Percentiles rank a stretch among this genome's conserved stretches.
phyloP scores from a whole-genome alignment of 2,888 invertebrate genomes.

The Cataglyphis rosenhaueri region DNA sequence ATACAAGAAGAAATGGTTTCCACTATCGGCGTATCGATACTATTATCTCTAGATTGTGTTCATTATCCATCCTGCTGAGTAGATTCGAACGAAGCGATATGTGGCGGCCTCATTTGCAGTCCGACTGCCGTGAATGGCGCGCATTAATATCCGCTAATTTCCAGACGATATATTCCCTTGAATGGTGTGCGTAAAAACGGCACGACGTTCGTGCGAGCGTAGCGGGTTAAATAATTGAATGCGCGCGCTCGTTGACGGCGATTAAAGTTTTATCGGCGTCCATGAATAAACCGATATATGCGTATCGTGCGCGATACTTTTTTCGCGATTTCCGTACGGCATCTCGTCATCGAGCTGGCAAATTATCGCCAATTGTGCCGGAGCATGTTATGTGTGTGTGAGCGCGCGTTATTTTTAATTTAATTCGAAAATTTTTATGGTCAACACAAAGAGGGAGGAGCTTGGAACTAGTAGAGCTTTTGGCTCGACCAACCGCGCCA shows the following conservation, averaged over 20 bases:
- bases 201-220: conserved; percentile 33
- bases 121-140: not conserved
- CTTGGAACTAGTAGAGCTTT: conserved; percentile 60
- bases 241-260: conserved; percentile 48
- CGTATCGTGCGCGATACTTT: conserved; percentile 36
- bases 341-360: conserved; percentile 34
- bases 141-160: conserved; percentile 35
- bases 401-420: conserved; percentile 77
- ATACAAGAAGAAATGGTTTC: not conserved
- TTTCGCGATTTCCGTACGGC: conserved; percentile 43
- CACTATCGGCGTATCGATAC: not conserved
- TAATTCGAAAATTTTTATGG: conserved; percentile 83
- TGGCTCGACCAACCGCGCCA: conserved; percentile 75
- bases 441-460: conserved; percentile 74
- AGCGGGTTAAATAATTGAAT: conserved; percentile 49
- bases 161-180: conserved; percentile 19
- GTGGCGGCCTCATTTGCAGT: not conserved
- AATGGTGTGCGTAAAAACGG: conserved; percentile 16
- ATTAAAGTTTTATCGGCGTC: conserved; percentile 54
- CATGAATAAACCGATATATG: conserved; percentile 42
- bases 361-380: conserved; percentile 29
- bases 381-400: conserved; percentile 1
- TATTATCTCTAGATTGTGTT: conserved; percentile 1
- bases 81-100: conserved; percentile 19
- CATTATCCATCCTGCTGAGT: conserved; percentile 1